Evolutionary conservation across 2,113 vertebrate genomes (phyloP), one percentile per base, ranked within the genome.

Genomic region (Dolichallabes microphthalmus): DNA sequence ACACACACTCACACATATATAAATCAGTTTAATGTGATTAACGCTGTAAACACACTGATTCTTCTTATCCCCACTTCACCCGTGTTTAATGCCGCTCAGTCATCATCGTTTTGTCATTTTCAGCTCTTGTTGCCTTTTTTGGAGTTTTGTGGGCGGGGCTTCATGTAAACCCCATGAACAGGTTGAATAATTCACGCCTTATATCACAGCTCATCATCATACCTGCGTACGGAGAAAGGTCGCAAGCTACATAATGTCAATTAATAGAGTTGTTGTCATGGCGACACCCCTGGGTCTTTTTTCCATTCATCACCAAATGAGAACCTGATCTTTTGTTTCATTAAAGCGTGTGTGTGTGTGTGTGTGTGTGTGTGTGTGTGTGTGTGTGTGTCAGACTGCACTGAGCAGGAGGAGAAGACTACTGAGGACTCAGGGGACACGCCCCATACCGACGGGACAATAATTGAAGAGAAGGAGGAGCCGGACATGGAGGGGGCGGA

Each of bases 341-440:
- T 30, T 66, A 30, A 12, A 63, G 25, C 11, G 60, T 20, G 35
- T 74, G 20, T 75, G 45, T 76, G 74, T 76, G 50, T 76, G 39
- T 63, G 22, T 35, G 50, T 50, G 39, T 20, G 32, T 30, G 6
- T 80, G 61, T 78, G 58, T 73, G 60, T 45, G 45, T 57, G 61
- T 58, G 58, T 57, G 35, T 74, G 17, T 27, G 17, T 84, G 80
- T 27, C 91, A 99, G 98, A 99, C 93, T 98, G 97, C 83, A 98
- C 97, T 87, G 98, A 99, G 90, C 97, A 97, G 92, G 97, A 98
- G 92, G 98, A 98, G 88, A 98, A 97, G 90, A 96, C 95, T 91
- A 94, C 95, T 87, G 96, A 95, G 86, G 94, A 93, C 90, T 95
- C 96, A 6, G 96, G 94, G 88, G 98, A 99, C 89, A 91, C 88